Base-by-base conservation (phyloP, 2,113 vertebrate species). In the Rhizomys pruinosus region DNA sequence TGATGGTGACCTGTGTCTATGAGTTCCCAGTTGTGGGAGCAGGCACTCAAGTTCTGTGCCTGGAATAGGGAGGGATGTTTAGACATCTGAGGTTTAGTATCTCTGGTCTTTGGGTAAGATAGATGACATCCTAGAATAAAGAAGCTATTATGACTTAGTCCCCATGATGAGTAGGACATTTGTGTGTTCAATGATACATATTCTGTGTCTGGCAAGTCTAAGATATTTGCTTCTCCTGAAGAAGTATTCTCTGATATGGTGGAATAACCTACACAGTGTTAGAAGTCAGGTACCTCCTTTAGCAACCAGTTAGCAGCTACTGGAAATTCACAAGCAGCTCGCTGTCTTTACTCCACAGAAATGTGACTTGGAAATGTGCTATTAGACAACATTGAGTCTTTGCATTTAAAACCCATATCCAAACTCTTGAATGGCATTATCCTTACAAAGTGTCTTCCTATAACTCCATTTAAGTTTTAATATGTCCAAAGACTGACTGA, bases 351-450 rank as follows among this genome's bases (percentile, higher is more conserved):
- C n/a, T n/a, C n/a, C n/a, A n/a, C n/a, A n/a, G n/a, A n/a, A n/a
- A n/a, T n/a, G n/a, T n/a, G n/a, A n/a, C n/a, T n/a, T n/a, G n/a
- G n/a, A n/a, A n/a, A n/a, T n/a, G n/a, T n/a, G n/a, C n/a, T n/a
- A n/a, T n/a, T n/a, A n/a, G n/a, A n/a, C n/a, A 52, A n/a, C 66
- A 87, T 78, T 59, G 68, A 71, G 37, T 52, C 15, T 89, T 90
- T 80, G 44, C 39, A 55, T 95, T 90, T 79, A 92, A 84, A 79
- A n/a, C 25, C 37, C 17, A 44, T 89, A 61, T 63, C 22, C 47
- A 23, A 66, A 66, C 3, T 44, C 82, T 85, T n/a, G 72, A 91
- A 71, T 85, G 20, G 42, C 74, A 39, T 86, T 80, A 37, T 69
- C 66, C 39, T 76, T 84, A 15, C 37, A 80, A 80, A 87, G 79